Percentiles rank a stretch among this genome's conserved stretches.
phyloP scores from a whole-genome alignment of 2,888 invertebrate genomes.

The Drosophila niveifrons region DNA sequence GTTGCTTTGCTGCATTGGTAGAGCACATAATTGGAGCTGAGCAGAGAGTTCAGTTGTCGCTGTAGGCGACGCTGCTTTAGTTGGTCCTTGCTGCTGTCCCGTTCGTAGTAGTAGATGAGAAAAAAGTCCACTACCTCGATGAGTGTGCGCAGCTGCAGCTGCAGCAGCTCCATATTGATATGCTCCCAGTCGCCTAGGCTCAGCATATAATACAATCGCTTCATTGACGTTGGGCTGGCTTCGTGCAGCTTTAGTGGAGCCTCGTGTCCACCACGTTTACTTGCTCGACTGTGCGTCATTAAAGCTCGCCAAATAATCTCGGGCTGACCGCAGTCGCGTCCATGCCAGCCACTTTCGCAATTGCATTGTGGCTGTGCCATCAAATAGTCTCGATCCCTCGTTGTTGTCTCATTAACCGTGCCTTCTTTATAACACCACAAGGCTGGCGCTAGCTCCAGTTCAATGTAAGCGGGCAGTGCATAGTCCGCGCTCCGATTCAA shows the following conservation, averaged over 20 bases:
- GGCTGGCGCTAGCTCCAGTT: slow-evolving; percentile 51
- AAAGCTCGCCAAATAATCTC: slow-evolving; percentile 89
- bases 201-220: slow-evolving; percentile 87
- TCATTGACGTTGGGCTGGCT: slow-evolving; percentile 67
- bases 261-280: slow-evolving; percentile 81
- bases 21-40: slow-evolving; percentile 68
- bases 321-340: slow-evolving; percentile 88
- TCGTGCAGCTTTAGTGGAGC: slow-evolving; percentile 70
- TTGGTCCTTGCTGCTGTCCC: slow-evolving; percentile 32
- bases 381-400: slow-evolving; percentile 57
- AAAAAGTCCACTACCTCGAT: slow-evolving; percentile 88
- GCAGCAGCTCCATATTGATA: slow-evolving; percentile 87
- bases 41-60: slow-evolving; percentile 66
- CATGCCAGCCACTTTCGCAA: slow-evolving; percentile 89
- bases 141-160: slow-evolving; percentile 88
- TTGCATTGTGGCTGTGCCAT: slow-evolving; percentile 85
- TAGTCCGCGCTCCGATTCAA: slow-evolving; percentile 68
- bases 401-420: slow-evolving; percentile 62
- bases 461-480: slow-evolving; percentile 59
- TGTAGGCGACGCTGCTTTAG: slow-evolving; percentile 80
- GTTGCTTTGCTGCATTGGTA: slow-evolving; percentile 58
- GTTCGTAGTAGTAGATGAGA: slow-evolving; percentile 85
- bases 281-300: slow-evolving; percentile 84
- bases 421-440: slow-evolving; percentile 82
- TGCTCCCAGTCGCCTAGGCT: slow-evolving; percentile 85